Evolutionary conservation across 2,797 vertebrate genomes (phyloP).

Genomic region (Amazona finschi): DNA sequence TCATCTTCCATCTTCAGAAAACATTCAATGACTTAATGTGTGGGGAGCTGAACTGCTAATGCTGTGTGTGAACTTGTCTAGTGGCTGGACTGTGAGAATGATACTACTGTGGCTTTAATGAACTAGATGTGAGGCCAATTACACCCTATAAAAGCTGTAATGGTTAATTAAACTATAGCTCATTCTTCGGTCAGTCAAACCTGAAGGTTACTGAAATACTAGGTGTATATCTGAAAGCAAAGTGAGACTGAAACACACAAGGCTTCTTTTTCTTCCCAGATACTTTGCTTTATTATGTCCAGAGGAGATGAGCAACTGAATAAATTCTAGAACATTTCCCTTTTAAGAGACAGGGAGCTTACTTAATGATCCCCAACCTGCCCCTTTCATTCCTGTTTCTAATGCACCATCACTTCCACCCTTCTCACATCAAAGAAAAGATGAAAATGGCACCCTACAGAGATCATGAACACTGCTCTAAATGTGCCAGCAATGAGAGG

Average conservation of each 20-base stretch:
- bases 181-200: neutral
- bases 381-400: conserved; percentile 21
- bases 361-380: conserved; percentile 6
- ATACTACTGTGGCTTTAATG: conserved; percentile 37
- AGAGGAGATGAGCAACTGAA: neutral
- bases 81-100: conserved; percentile 14
- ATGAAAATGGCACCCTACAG: conserved; percentile 24
- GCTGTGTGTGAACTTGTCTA: conserved; percentile 8
- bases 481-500: neutral
- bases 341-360: conserved; percentile 13
- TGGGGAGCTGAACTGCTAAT: neutral
- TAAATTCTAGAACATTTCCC: conserved; percentile 2
- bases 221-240: neutral
- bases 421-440: conserved; percentile 25
- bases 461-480: neutral
- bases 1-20: conserved; percentile 17
- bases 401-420: conserved; percentile 32
- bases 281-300: neutral
- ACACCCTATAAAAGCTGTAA: conserved; percentile 6
- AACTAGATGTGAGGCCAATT: conserved; percentile 25
- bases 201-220: neutral
- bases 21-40: neutral
- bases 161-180: conserved; percentile 46
- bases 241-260: neutral
- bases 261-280: neutral